Evolutionary conservation across 2,797 vertebrate genomes (phyloP).

Genomic region (Paratrypauchen microcephalus): DNA sequence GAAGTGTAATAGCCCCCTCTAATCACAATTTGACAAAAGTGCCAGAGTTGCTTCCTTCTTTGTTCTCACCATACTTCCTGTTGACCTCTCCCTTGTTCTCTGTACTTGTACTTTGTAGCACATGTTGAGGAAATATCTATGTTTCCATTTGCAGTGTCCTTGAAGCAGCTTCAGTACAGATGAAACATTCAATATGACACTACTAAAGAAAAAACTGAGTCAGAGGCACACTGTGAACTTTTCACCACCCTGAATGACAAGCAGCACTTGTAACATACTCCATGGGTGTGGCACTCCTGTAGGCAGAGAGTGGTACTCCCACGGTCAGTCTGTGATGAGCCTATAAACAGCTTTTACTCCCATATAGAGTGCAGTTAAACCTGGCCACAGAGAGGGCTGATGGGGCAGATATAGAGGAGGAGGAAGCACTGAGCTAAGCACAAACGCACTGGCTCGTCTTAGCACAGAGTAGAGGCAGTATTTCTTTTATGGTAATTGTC

Average conservation of each 20-base stretch:
- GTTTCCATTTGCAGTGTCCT: slow-evolving; percentile 33
- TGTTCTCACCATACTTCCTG: neutral
- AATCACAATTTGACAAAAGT: neutral
- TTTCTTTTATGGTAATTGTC: neutral
- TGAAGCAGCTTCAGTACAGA: slow-evolving; percentile 33
- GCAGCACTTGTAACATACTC: slow-evolving; percentile 22
- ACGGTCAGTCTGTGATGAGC: slow-evolving; percentile 5
- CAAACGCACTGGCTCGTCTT: neutral
- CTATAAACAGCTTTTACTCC: slow-evolving; percentile 17
- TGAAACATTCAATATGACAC: slow-evolving; percentile 52
- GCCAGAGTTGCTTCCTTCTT: neutral
- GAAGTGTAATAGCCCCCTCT: too few species aligned
- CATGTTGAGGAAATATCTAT: neutral
- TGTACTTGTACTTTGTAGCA: neutral
- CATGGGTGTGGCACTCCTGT: neutral
- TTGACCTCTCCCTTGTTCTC: neutral
- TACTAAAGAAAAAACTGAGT: slow-evolving; percentile 22
- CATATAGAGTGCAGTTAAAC: slow-evolving; percentile 18
- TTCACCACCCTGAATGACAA: neutral
- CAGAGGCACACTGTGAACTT: slow-evolving; percentile 23
- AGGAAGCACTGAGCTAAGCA: neutral
- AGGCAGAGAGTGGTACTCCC: neutral
- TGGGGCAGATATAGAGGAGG: neutral
- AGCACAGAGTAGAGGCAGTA: neutral
- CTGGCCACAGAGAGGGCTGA: neutral